phyloP scores from a whole-genome alignment of 2,797 vertebrate species.

The Aphelocoma californica region DNA sequence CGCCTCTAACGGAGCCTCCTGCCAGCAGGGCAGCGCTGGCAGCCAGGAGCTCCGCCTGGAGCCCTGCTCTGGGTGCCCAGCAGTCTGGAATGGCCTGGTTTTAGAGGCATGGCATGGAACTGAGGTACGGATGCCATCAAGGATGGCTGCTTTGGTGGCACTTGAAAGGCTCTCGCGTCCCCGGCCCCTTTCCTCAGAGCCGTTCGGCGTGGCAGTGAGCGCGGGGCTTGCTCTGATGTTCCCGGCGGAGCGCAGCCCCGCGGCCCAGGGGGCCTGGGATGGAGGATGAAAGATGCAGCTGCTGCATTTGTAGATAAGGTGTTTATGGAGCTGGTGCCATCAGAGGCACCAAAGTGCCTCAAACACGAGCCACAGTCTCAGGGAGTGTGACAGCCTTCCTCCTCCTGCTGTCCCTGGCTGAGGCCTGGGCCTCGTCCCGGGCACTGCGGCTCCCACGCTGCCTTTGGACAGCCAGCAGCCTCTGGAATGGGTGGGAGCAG shows the following conservation, averaged over 20 bases:
- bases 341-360: neutral
- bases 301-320: slow-evolving; percentile 42
- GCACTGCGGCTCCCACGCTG: fast-evolving
- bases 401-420: fast-evolving
- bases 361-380: neutral
- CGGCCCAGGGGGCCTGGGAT: neutral
- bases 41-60: neutral
- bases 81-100: fast-evolving
- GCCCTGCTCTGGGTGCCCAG: neutral
- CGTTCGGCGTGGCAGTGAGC: fast-evolving
- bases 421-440: neutral
- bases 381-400: neutral
- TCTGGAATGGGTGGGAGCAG: neutral
- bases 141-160: neutral
- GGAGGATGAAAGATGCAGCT: slow-evolving; percentile 16
- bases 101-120: neutral
- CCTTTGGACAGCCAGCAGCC: neutral
- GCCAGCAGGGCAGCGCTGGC: fast-evolving
- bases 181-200: neutral
- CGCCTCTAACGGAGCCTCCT: fast-evolving
- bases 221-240: neutral
- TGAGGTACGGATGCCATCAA: neutral
- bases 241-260: fast-evolving
- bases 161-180: neutral
- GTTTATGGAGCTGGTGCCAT: neutral